Evolutionary conservation across 2,113 vertebrate species (phyloP).

Genomic region (Lagopus muta): DNA sequence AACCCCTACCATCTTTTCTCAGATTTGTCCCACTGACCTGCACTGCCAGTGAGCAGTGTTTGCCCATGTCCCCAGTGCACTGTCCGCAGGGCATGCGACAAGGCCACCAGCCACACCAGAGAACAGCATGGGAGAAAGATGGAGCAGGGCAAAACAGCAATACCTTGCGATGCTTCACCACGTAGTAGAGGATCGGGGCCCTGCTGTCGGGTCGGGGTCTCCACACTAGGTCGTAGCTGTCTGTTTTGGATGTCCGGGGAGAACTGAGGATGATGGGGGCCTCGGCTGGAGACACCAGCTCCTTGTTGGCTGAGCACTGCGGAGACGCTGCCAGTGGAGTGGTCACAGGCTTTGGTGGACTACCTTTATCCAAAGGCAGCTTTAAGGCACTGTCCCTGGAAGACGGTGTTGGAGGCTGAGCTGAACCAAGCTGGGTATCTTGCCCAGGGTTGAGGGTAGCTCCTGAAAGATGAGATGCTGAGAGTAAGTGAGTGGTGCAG

Average conservation of each 20-base stretch:
- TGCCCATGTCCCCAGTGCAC: background rate
- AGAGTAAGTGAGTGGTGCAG: background rate
- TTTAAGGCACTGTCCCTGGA: constrained; percentile 78
- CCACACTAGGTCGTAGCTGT: constrained; percentile 95
- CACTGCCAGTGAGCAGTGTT: rapidly evolving
- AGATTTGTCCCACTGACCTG: background rate
- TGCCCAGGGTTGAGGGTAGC: background rate
- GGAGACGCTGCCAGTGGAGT: constrained; percentile 66
- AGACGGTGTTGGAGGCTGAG: constrained; percentile 17
- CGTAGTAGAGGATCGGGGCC: constrained; percentile 87
- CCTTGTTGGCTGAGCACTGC: constrained; percentile 81
- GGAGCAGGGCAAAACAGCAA: background rate
- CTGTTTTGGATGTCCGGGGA: constrained; percentile 91
- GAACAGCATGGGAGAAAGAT: rapidly evolving
- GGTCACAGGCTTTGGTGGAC: constrained; percentile 65
- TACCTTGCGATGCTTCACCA: constrained; percentile 97
- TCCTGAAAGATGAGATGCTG: constrained; percentile 44
- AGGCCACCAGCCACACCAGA: background rate
- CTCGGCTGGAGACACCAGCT: constrained; percentile 82
- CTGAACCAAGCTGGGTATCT: background rate
- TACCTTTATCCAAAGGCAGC: constrained; percentile 67
- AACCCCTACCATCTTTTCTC: background rate
- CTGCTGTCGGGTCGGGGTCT: constrained; percentile 87
- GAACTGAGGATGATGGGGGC: constrained; percentile 95
- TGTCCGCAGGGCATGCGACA: background rate